These are phyloP conservation scores for Brienomyrus longianalis DNA, from an alignment of 2,113 vertebrate species.

Conservation along the genomic window DNA sequence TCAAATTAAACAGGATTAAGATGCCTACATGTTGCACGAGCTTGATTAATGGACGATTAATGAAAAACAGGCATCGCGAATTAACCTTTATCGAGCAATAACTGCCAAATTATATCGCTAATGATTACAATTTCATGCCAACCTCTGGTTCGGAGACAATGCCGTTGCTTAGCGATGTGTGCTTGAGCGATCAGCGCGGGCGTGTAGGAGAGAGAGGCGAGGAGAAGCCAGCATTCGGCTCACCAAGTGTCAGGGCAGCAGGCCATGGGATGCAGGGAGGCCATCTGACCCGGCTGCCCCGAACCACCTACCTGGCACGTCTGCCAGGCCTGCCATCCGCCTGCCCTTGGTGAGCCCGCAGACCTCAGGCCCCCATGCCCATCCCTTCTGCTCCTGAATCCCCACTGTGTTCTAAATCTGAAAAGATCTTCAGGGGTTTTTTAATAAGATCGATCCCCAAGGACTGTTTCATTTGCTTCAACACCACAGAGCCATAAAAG, in stretches of 20 bases:
- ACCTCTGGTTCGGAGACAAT: slow-evolving; percentile 1
- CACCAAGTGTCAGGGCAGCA: slow-evolving; percentile 25
- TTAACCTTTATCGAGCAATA: slow-evolving; percentile 8
- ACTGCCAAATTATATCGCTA: slow-evolving; percentile 8
- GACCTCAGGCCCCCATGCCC: background rate
- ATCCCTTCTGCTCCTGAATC: background rate
- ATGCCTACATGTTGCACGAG: background rate
- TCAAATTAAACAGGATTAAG: slow-evolving; percentile 6
- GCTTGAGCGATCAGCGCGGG: background rate
- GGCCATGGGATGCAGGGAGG: slow-evolving; percentile 35
- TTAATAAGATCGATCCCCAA: background rate
- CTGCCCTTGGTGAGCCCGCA: slow-evolving; percentile 24
- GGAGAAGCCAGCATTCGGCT: slow-evolving; percentile 28
- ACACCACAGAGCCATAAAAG: background rate
- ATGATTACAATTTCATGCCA: slow-evolving; percentile 6
- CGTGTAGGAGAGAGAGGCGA: background rate
- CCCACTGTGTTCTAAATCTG: background rate
- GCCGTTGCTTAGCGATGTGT: background rate
- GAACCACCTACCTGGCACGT: slow-evolving; percentile 26
- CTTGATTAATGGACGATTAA: slow-evolving; percentile 9
- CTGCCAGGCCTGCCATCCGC: slow-evolving; percentile 40
- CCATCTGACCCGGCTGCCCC: slow-evolving; percentile 23
- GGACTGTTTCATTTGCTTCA: background rate
- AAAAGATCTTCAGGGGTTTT: background rate
- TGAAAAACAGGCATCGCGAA: background rate